Percentiles rank a stretch among this genome's conserved stretches.
phyloP scores from a whole-genome alignment of 1,140 invertebrate genomes.

The Drosophila lacertosa region DNA sequence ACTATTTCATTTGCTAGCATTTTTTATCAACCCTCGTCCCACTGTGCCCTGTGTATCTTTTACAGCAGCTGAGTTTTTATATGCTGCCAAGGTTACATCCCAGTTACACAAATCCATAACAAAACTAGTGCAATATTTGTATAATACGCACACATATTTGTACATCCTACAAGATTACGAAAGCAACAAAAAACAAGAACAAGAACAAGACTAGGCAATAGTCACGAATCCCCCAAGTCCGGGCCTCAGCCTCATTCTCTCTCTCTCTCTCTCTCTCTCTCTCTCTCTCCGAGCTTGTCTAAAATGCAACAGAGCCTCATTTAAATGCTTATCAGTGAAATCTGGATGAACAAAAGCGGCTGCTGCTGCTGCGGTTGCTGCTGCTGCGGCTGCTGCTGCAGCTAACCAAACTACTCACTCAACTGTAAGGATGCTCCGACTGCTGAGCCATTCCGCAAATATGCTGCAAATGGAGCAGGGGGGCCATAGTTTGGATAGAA shows the following conservation, averaged over 20 bases:
- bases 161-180: slow-evolving; percentile 55
- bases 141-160: slow-evolving; percentile 75
- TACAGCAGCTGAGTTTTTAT: slow-evolving; percentile 47
- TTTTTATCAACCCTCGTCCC: slow-evolving; percentile 7
- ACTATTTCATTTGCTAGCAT: background rate
- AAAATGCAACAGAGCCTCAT: slow-evolving; percentile 66
- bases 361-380: slow-evolving; percentile 50
- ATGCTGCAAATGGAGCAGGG: slow-evolving; percentile 37
- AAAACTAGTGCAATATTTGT: slow-evolving; percentile 81
- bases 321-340: slow-evolving; percentile 81
- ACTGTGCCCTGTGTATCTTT: slow-evolving; percentile 41
- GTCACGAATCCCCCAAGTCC: slow-evolving; percentile 43
- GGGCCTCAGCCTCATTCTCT: slow-evolving; percentile 12
- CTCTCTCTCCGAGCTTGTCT: slow-evolving; percentile 12
- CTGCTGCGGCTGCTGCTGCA: slow-evolving; percentile 34
- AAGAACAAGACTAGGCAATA: slow-evolving; percentile 30
- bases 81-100: slow-evolving; percentile 75
- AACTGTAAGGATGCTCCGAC: slow-evolving; percentile 42
- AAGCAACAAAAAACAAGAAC: slow-evolving; percentile 17
- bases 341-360: slow-evolving; percentile 82
- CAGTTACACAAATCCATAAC: slow-evolving; percentile 80
- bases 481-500: slow-evolving; percentile 58
- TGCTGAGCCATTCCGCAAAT: slow-evolving; percentile 63
- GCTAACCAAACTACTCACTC: slow-evolving; percentile 76
- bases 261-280: slow-evolving; percentile 5